phyloP scores from a whole-genome alignment of 2,888 invertebrate genomes.

The Tridacna crocea region DNA sequence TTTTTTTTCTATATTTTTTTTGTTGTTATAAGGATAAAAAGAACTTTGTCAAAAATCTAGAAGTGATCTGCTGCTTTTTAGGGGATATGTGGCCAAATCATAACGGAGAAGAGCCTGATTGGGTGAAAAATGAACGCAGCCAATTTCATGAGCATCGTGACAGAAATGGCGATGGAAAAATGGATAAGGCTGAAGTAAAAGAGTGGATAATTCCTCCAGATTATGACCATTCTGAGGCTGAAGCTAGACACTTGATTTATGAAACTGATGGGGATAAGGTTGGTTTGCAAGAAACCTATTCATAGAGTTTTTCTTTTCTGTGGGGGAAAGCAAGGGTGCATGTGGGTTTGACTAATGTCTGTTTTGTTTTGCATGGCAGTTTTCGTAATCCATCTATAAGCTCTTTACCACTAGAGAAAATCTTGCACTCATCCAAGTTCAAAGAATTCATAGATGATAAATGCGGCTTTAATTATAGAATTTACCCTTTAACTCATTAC shows the following conservation, averaged over 20 bases:
- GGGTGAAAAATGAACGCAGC: conserved; percentile 97
- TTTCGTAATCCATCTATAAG: background rate
- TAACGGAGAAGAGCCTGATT: conserved; percentile 89
- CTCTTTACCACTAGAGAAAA: no score
- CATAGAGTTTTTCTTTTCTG: background rate
- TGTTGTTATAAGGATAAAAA: no score
- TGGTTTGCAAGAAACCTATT: conserved; percentile 42
- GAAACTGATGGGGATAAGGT: conserved; percentile 92
- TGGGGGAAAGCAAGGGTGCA: conserved; percentile 8
- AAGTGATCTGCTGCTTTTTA: conserved; percentile 72
- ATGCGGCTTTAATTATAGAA: no score
- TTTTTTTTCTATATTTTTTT: no score
- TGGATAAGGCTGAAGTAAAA: conserved; percentile 93
- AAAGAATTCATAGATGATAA: no score
- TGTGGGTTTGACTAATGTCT: conserved; percentile 1
- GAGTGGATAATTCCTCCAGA: conserved; percentile 97
- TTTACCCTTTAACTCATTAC: no score
- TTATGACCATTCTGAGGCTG: conserved; percentile 98
- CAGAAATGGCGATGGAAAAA: conserved; percentile 92
- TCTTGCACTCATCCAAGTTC: no score
- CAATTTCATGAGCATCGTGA: conserved; percentile 93
- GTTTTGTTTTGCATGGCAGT: background rate
- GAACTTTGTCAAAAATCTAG: no score
- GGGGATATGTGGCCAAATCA: conserved; percentile 93
- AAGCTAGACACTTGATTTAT: conserved; percentile 96